Percentiles rank a stretch among this genome's conserved stretches.
These are phyloP conservation scores for Prenolepis imparis DNA, from an alignment of 2,888 invertebrate species.

Conservation along the genomic window DNA sequence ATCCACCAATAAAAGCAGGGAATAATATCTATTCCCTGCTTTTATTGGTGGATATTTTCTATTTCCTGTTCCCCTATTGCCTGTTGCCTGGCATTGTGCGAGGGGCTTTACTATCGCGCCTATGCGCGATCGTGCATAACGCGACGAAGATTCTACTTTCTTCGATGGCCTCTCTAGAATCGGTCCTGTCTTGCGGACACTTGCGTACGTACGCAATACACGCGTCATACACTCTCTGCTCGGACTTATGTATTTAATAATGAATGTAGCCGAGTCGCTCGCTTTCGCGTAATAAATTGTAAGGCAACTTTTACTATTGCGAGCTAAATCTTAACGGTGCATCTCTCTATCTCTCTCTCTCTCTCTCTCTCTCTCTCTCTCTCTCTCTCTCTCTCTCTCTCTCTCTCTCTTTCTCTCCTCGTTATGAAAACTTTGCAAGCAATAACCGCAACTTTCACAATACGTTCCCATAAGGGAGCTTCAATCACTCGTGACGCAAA, in stretches of 20 bases:
- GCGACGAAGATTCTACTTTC: constrained; percentile 53
- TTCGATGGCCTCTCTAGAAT: constrained; percentile 43
- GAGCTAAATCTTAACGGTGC: constrained; percentile 50
- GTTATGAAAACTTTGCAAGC: constrained; percentile 28
- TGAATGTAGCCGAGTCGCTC: constrained; percentile 40
- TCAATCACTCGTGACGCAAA: not conserved
- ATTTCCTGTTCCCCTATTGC: too few relatives aligned
- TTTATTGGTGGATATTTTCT: too few relatives aligned
- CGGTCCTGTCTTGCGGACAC: not conserved
- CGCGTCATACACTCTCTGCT: not conserved
- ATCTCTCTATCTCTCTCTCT: not conserved
- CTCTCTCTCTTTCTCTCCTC: not conserved
- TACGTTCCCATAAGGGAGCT: not conserved
- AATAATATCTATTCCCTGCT: too few relatives aligned
- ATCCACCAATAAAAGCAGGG: too few relatives aligned
- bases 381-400: not conserved
- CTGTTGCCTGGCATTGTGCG: too few relatives aligned
- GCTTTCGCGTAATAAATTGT: constrained; percentile 51
- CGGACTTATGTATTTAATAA: constrained; percentile 28
- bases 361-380: not conserved
- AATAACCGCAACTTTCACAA: constrained; percentile 43
- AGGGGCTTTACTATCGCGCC: constrained; percentile 22
- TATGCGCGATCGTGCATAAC: constrained; percentile 46
- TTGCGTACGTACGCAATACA: constrained; percentile 1
- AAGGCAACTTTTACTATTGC: constrained; percentile 39